Evolutionary conservation across 1,140 invertebrate species (phyloP).

Genomic region (Drosophila pectinifera): DNA sequence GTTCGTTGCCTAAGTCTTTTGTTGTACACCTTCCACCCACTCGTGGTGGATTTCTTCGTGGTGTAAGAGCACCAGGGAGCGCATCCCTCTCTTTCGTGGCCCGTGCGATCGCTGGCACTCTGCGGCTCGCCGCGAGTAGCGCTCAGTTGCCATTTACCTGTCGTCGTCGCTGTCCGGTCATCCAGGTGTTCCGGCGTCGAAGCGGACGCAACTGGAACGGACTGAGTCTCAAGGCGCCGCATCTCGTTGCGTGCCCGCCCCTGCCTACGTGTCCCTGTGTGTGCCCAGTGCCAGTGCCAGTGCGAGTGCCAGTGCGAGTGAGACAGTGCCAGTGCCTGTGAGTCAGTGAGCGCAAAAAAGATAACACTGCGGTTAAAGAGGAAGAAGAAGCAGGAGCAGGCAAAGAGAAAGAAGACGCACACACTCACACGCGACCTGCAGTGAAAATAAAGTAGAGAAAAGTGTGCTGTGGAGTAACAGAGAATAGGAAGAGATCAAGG

Average conservation of each 20-base stretch:
- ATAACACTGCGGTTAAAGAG: constrained; percentile 50
- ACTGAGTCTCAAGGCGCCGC: constrained; percentile 64
- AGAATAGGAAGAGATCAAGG: constrained; percentile 17
- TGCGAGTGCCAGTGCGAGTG: constrained; percentile 22
- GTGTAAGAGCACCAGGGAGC: constrained; percentile 15
- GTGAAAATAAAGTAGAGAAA: constrained; percentile 79
- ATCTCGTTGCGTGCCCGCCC: constrained; percentile 68
- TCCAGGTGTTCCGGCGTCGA: constrained; percentile 48
- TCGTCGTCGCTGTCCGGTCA: constrained; percentile 62
- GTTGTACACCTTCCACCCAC: constrained; percentile 24
- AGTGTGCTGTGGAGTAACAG: constrained; percentile 66
- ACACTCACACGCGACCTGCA: constrained; percentile 54
- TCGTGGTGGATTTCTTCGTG: constrained; percentile 5
- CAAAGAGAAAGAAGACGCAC: constrained; percentile 69
- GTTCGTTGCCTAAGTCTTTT: constrained; percentile 68
- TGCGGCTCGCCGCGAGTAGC: constrained; percentile 1
- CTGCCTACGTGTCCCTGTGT: constrained; percentile 40
- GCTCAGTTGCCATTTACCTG: constrained; percentile 78
- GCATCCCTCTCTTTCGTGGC: constrained; percentile 7
- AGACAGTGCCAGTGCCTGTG: constrained; percentile 37
- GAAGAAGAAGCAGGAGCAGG: constrained; percentile 58
- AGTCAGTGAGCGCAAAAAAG: constrained; percentile 66
- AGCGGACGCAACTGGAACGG: constrained; percentile 61
- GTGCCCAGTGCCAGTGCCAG: constrained; percentile 31
- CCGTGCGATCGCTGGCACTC: not conserved